Percentiles rank a stretch among this genome's conserved stretches.
Conservation (phyloP, 1,140 invertebrate genomes). For the Manduca sexta region DNA sequence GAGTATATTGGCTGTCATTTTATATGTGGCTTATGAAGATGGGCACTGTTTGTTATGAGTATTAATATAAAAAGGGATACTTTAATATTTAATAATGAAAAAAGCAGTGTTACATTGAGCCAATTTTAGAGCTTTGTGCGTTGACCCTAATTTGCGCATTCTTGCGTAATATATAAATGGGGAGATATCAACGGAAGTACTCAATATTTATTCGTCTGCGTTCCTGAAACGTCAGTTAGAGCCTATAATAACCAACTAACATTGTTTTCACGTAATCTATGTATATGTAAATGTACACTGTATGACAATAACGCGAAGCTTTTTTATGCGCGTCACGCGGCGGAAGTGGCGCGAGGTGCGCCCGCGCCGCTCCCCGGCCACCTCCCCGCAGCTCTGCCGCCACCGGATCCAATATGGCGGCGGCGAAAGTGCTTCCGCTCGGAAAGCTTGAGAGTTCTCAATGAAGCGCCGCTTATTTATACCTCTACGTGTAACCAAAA, state of each 20-base stretch:
- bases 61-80: too few species aligned
- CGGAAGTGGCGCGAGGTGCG: slow-evolving; percentile 64
- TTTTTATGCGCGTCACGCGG: slow-evolving; percentile 66
- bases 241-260: slow-evolving; percentile 21
- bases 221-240: too few species aligned
- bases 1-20: too few species aligned
- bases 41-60: too few species aligned
- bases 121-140: background rate
- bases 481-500: slow-evolving; percentile 1
- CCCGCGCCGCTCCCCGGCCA: slow-evolving; percentile 34
- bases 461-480: slow-evolving; percentile 44
- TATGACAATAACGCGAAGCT: slow-evolving; percentile 61
- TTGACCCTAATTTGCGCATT: background rate
- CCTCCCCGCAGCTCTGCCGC: too few species aligned
- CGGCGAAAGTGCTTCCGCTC: slow-evolving; percentile 69
- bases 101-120: too few species aligned
- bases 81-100: too few species aligned
- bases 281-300: slow-evolving; percentile 60
- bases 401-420: slow-evolving; percentile 67
- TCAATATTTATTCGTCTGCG: background rate
- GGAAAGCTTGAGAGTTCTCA: slow-evolving; percentile 48
- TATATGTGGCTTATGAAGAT: too few species aligned
- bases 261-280: slow-evolving; percentile 59
- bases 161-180: too few species aligned
- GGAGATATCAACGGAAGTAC: background rate